Evolutionary conservation across 2,113 vertebrate genomes (phyloP), one percentile per base, ranked within the genome.

Genomic region (Eulemur macaco): DNA sequence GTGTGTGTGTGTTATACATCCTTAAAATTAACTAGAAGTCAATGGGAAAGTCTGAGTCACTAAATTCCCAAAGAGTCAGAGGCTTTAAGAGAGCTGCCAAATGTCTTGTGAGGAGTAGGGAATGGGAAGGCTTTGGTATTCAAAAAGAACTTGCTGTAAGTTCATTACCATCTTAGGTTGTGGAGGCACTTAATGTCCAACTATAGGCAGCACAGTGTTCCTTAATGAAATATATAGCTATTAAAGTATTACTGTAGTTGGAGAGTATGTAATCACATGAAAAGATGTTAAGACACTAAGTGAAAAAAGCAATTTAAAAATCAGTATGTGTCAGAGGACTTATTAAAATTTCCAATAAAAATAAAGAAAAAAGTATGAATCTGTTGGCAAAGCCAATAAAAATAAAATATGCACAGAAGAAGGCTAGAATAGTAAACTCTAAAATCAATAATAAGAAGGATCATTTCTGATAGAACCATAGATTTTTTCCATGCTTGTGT

Each of bases 281-380:
- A 68, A 81, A 93, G 60, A 76, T 69, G 3, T 54, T 78, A 94
- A 84, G 52, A 50, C 18, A 92, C 50, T 84, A 89, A 81, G 39
- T 91, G 54, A 60, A 50, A 81, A 87, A 71, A 54, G 13, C 3
- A 88, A 47, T n/a, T 83, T 97, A 77, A 94, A 91, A 97, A 52
- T 86, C 39, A 86, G 18, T 64, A 34, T 54, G 34, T 93, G 5
- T 12, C 31, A 45, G 69, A 66, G 60, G 68, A 73, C 18, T 2
- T 52, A 91, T 91, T 96, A 69, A 96, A 54, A 54, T 54, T 18
- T 18, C 52, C 52, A 54, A 18, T 54, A 54, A 54, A 54, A 54
- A 52, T 15, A 52, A 52, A 52, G 5, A 7, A 18, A 52, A 54
- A 54, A 54, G 52, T 54, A 54, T 54, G 17, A 20, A 54, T 54